A percentile compares a stretch with the other conserved stretches of the same genome.
Conservation (phyloP, 2,113 vertebrate species). For the Acrocephalus kingi region DNA sequence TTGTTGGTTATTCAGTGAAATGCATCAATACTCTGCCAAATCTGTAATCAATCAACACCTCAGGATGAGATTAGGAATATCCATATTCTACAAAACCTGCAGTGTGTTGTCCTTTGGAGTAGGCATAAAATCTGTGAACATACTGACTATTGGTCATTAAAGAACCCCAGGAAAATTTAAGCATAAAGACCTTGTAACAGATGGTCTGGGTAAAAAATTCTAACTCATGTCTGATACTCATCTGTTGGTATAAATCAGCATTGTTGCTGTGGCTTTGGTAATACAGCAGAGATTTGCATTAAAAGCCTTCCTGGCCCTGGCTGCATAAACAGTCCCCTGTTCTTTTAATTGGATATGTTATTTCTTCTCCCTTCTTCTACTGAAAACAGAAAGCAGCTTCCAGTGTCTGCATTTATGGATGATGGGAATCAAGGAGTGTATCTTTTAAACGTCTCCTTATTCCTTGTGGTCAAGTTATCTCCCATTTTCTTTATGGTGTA, state of each 20-base stretch:
- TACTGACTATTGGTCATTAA: not conserved
- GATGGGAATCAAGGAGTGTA: not conserved
- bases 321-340: not conserved
- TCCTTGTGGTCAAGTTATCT: not conserved
- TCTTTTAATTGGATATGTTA: not conserved
- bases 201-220: slow-evolving; percentile 3
- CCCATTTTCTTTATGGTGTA: not conserved
- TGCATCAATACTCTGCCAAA: not conserved
- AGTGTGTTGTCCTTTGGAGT: not conserved
- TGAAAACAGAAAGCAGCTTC: not conserved
- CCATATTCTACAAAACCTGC: not conserved
- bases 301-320: not conserved
- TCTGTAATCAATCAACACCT: not conserved
- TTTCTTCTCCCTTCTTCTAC: not conserved
- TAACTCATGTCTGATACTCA: not conserved
- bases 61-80: not conserved
- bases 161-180: not conserved
- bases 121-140: not conserved
- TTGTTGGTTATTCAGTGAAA: not conserved
- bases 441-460: not conserved
- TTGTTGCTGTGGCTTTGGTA: not conserved
- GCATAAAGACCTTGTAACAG: not conserved
- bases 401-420: not conserved
- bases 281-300: not conserved
- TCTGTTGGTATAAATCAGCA: not conserved